phyloP scores from a whole-genome alignment of 2,797 vertebrate species.

The Pangasius djambal region DNA sequence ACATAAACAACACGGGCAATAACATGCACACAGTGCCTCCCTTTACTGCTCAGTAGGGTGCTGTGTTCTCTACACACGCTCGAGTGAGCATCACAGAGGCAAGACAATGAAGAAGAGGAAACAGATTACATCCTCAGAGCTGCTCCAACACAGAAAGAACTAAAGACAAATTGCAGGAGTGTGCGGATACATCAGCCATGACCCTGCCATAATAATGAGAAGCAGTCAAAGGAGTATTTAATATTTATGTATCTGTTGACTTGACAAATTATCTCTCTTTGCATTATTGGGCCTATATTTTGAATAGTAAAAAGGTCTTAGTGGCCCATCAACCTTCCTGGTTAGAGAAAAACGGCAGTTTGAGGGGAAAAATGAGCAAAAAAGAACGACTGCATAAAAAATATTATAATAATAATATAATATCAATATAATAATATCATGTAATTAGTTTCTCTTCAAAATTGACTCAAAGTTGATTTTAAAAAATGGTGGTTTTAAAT shows the following conservation, averaged over 20 bases:
- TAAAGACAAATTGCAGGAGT: conserved; percentile 16
- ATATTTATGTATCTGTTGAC: conserved; percentile 3
- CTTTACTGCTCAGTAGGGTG: conserved; percentile 61
- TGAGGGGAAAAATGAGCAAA: too few relatives aligned
- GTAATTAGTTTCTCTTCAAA: conserved; percentile 7
- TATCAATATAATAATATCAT: neutral
- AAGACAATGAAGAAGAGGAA: conserved; percentile 34
- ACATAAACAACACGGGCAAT: conserved; percentile 67
- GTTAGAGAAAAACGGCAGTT: neutral
- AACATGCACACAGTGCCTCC: conserved; percentile 53
- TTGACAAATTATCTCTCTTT: conserved; percentile 15
- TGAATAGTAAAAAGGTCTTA: neutral
- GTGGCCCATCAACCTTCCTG: neutral
- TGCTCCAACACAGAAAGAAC: conserved; percentile 22
- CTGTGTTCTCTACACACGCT: conserved; percentile 62
- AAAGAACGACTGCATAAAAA: neutral
- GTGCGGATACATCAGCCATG: neutral
- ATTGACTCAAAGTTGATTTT: conserved; percentile 9
- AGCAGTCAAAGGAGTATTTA: neutral
- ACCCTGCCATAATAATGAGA: neutral
- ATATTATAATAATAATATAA: neutral
- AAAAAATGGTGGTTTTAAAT: conserved; percentile 4
- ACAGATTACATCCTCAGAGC: conserved; percentile 35
- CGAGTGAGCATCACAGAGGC: conserved; percentile 58
- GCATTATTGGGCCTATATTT: neutral